Evolutionary conservation across 2,113 vertebrate genomes (phyloP).

Genomic region (Aegotheles bennettii): DNA sequence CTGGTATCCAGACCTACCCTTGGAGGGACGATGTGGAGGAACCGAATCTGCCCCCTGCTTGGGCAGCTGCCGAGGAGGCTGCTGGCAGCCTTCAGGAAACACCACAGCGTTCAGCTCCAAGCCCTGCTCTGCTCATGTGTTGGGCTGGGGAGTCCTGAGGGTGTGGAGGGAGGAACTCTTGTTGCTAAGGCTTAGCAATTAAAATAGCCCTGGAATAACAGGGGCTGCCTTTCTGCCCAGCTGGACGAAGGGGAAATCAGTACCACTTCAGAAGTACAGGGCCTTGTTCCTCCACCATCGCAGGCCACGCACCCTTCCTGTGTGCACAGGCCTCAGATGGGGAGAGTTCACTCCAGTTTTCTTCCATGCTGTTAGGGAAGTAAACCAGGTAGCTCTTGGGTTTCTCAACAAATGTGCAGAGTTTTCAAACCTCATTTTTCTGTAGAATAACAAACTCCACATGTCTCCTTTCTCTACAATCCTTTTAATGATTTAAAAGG

Average conservation of each 20-base stretch:
- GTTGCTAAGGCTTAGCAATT: not conserved
- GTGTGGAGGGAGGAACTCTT: not conserved
- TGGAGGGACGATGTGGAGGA: not conserved
- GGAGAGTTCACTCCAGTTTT: not conserved
- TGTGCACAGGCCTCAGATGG: not conserved
- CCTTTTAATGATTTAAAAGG: not conserved
- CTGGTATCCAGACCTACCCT: not conserved
- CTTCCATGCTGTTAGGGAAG: not conserved
- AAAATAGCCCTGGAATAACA: not conserved
- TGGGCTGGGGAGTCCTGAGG: not conserved
- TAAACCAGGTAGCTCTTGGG: not conserved
- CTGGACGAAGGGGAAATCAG: not conserved
- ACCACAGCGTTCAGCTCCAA: rapidly evolving
- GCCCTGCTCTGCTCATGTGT: not conserved
- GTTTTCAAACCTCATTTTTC: not conserved
- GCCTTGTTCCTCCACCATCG: not conserved
- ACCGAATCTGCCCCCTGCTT: not conserved
- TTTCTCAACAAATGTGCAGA: not conserved
- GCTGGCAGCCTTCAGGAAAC: not conserved
- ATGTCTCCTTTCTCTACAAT: not conserved
- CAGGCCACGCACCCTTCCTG: not conserved
- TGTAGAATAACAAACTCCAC: not conserved
- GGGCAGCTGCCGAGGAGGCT: not conserved
- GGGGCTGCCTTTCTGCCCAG: not conserved
- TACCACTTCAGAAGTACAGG: not conserved